These are phyloP conservation scores for Chionomys nivalis DNA, from an alignment of 2,113 vertebrate genomes.

Conservation along the genomic window DNA sequence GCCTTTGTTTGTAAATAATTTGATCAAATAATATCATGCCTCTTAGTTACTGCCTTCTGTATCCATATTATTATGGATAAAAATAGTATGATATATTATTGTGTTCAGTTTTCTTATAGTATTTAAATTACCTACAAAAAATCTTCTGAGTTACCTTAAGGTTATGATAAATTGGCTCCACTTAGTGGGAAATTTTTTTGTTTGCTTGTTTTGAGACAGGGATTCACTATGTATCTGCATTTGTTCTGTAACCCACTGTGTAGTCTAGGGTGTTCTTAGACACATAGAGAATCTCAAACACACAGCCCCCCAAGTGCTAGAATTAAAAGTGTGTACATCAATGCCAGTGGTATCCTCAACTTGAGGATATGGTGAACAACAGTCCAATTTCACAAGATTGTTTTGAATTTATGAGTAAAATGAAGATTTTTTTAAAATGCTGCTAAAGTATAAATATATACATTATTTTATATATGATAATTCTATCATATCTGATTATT, in stretches of 20 bases:
- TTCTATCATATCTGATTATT: slow-evolving; percentile 45
- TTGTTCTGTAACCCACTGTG: not conserved
- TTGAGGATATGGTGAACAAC: not conserved
- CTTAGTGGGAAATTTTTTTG: not conserved
- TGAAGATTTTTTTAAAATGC: not conserved
- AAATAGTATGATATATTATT: not conserved
- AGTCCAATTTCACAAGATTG: not conserved
- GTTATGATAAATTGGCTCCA: slow-evolving; percentile 35
- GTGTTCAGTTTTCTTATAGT: slow-evolving; percentile 35
- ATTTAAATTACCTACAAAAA: slow-evolving; percentile 33
- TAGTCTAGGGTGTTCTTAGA: not conserved
- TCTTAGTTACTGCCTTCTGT: slow-evolving; percentile 39
- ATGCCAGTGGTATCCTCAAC: not conserved
- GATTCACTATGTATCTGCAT: no score
- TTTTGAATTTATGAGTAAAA: slow-evolving; percentile 40
- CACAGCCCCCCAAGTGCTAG: not conserved
- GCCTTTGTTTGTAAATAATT: not conserved
- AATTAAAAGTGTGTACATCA: no score
- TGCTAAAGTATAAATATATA: not conserved
- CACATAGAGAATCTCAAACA: not conserved
- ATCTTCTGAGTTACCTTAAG: slow-evolving; percentile 18
- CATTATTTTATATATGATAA: not conserved
- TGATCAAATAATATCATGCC: slow-evolving; percentile 22
- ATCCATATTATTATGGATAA: not conserved
- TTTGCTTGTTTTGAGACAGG: not conserved